A percentile compares a stretch with the other conserved stretches of the same genome.
Conservation (phyloP, 92 coral and sea anemone genomes). For the Nematostella vectensis region DNA sequence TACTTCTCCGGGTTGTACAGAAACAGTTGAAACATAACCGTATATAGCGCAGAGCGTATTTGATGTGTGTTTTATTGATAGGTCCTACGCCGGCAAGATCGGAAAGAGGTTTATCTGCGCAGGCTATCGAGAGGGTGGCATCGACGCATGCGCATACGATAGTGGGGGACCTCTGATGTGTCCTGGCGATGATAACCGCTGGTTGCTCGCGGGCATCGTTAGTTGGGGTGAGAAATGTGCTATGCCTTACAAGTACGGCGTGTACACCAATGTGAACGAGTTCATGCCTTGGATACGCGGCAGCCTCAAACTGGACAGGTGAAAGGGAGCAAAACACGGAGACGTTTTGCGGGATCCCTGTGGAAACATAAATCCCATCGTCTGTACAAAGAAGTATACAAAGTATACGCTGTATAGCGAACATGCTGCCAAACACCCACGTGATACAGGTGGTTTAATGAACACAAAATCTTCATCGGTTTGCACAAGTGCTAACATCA, state of each 20-base stretch:
- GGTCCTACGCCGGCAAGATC: conserved; percentile 84
- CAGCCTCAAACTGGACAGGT: conserved; percentile 36
- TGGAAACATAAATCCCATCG: too few species aligned
- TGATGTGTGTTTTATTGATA: conserved; percentile 23
- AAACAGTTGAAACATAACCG: too few species aligned
- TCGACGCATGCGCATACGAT: conserved; percentile 89
- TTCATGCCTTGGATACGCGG: conserved; percentile 64
- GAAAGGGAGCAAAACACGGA: neutral
- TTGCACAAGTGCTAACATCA: too few species aligned
- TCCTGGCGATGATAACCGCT: conserved; percentile 51
- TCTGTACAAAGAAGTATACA: too few species aligned
- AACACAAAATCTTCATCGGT: too few species aligned
- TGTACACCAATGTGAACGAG: conserved; percentile 81
- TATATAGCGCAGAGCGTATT: too few species aligned
- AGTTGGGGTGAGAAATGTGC: conserved; percentile 96
- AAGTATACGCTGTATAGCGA: too few species aligned
- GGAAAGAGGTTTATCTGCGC: conserved; percentile 86
- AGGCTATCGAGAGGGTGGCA: conserved; percentile 94
- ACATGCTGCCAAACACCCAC: too few species aligned
- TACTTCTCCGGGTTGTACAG: too few species aligned
- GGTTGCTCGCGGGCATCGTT: conserved; percentile 91
- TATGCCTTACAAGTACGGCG: conserved; percentile 88
- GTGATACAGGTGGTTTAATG: too few species aligned
- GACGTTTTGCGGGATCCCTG: too few species aligned
- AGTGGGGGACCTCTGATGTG: conserved; percentile 99